Conservation (phyloP, 2,888 invertebrate species). For the Agonopterix heracliana region DNA sequence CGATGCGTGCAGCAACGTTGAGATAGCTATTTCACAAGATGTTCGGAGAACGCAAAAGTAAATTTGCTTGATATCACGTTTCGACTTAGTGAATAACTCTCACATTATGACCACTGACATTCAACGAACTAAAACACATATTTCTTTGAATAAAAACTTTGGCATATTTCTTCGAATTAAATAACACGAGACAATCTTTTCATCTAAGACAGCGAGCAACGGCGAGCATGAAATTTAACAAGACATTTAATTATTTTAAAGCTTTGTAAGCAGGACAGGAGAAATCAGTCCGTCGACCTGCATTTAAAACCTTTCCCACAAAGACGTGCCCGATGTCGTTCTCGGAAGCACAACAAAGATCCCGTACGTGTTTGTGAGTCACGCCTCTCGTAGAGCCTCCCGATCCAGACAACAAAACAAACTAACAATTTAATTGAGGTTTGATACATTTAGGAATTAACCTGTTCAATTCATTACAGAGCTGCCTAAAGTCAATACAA, state of each 20-base stretch:
- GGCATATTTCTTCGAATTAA: slow-evolving; percentile 6
- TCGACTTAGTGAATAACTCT: slow-evolving; percentile 5
- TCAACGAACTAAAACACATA: too few species aligned
- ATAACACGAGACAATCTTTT: slow-evolving; percentile 20
- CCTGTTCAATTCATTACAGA: too few species aligned
- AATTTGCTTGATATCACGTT: slow-evolving; percentile 5
- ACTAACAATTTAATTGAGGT: slow-evolving; percentile 5
- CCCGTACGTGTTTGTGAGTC: slow-evolving; percentile 65
- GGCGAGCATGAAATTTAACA: slow-evolving; percentile 23
- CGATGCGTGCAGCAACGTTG: slow-evolving; percentile 8
- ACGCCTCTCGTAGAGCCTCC: slow-evolving; percentile 43
- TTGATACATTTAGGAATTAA: slow-evolving; percentile 18
- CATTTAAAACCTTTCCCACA: slow-evolving; percentile 66
- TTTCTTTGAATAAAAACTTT: too few species aligned
- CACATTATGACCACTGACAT: neutral
- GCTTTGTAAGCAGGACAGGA: slow-evolving; percentile 47
- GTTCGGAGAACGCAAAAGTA: slow-evolving; percentile 9
- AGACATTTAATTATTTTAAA: slow-evolving; percentile 39
- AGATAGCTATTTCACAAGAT: slow-evolving; percentile 1
- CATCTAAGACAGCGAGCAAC: slow-evolving; percentile 21
- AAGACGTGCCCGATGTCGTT: slow-evolving; percentile 58
- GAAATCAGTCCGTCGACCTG: slow-evolving; percentile 66
- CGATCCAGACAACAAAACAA: slow-evolving; percentile 44
- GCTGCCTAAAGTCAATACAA: too few species aligned
- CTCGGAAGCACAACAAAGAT: slow-evolving; percentile 73